Percentiles rank a stretch among this genome's conserved stretches.
Evolutionary conservation across 53 echinoderm and acorn worm species (phyloP).

Genomic region (Stichopus horrens): DNA sequence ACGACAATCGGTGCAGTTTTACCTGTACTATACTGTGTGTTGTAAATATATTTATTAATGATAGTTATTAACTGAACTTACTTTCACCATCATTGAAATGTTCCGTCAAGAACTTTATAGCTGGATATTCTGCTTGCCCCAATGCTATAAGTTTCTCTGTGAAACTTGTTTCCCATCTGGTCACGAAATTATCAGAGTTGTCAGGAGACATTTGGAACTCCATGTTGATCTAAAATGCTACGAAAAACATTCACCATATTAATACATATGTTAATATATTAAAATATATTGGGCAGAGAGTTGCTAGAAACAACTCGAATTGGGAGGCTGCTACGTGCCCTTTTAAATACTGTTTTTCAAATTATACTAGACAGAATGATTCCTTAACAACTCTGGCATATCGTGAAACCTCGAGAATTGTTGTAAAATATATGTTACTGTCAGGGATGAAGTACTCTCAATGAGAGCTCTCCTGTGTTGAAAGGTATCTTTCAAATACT

Average conservation of each 20-base stretch:
- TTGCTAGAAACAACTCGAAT: too few relatives aligned
- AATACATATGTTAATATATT: too few relatives aligned
- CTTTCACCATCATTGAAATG: background rate
- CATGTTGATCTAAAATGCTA: constrained; percentile 18
- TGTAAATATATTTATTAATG: too few relatives aligned
- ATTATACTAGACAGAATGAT: background rate
- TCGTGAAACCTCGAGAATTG: constrained; percentile 2
- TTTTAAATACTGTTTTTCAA: background rate
- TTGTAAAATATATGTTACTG: background rate
- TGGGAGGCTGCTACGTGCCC: too few relatives aligned
- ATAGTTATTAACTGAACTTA: background rate
- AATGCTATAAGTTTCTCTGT: background rate
- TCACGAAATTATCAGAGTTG: background rate
- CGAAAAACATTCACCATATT: background rate
- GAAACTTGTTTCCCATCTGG: constrained; percentile 28
- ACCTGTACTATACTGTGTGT: too few relatives aligned
- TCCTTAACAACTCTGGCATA: constrained; percentile 27
- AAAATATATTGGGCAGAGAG: too few relatives aligned
- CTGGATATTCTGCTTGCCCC: constrained; percentile 24
- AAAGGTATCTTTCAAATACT: constrained; percentile 8
- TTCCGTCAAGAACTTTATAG: background rate
- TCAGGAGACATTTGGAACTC: constrained; percentile 26
- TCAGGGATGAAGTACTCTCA: background rate
- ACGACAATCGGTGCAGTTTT: too few relatives aligned
- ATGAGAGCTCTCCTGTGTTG: background rate